Conservation (phyloP, 2,888 invertebrate genomes). For the Temnothorax unifasciatus region DNA sequence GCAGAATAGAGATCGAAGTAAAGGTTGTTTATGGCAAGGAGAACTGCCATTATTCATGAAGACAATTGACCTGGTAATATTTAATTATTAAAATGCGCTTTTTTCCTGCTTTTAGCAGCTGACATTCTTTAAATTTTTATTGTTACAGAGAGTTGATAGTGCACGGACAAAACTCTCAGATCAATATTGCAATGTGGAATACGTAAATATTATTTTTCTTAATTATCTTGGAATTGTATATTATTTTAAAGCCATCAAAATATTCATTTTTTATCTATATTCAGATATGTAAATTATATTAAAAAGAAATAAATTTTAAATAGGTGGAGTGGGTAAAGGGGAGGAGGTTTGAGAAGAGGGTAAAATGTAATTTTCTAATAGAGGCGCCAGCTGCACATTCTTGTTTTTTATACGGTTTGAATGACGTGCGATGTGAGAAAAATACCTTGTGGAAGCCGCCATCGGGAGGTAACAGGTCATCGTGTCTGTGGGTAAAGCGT, state of each 20-base stretch:
- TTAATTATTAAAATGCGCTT: not conserved
- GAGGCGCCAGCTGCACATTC: not conserved
- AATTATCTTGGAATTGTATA: not conserved
- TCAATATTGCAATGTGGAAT: conserved; percentile 9
- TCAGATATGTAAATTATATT: conserved; percentile 24
- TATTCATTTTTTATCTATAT: not conserved
- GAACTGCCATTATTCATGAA: not conserved
- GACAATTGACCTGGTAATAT: conserved; percentile 7
- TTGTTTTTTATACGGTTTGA: conserved; percentile 62
- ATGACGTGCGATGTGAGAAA: conserved; percentile 70
- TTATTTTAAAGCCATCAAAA: not conserved
- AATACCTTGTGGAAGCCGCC: conserved; percentile 72
- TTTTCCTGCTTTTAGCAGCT: not conserved
- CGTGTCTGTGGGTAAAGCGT: conserved; percentile 69
- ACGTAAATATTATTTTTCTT: conserved; percentile 32
- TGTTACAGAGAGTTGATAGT: not conserved
- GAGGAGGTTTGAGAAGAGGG: not conserved
- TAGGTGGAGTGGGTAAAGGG: not conserved
- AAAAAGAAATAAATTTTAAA: conserved; percentile 7
- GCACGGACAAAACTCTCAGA: not conserved
- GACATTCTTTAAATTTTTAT: not conserved
- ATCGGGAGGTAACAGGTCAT: not conserved
- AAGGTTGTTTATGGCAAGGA: not conserved
- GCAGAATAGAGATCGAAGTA: not conserved
- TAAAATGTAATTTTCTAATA: conserved; percentile 65